Evolutionary conservation across 1,140 invertebrate genomes (phyloP).

Genomic region (Harpegnathos saltator): DNA sequence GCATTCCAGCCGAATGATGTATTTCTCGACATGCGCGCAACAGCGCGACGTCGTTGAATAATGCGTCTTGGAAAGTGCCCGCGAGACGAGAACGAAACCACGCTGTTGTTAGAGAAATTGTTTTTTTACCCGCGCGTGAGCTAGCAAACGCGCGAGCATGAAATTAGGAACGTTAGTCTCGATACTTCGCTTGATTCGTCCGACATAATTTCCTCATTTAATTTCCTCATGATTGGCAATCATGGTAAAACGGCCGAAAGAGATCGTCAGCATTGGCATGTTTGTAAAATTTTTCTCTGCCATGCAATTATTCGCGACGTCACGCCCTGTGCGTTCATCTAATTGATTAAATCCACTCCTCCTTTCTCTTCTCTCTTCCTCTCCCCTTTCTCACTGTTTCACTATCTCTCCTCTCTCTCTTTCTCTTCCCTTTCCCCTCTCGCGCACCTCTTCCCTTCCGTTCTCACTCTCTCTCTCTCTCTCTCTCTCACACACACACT

Average conservation of each 20-base stretch:
- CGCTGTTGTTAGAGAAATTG: conserved; percentile 11
- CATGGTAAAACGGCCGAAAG: conserved; percentile 23
- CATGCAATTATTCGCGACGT: conserved; percentile 54
- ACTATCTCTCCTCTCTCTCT: not conserved
- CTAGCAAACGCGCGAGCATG: too few species aligned
- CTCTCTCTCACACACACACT: too few species aligned
- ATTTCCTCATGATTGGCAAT: conserved; percentile 59
- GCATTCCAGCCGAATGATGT: not conserved
- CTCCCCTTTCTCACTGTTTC: not conserved
- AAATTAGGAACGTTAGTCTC: conserved; percentile 46
- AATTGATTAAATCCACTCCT: conserved; percentile 68
- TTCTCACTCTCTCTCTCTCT: too few species aligned
- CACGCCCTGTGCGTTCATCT: conserved; percentile 41
- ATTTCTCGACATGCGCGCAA: not conserved
- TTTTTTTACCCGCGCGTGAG: not conserved
- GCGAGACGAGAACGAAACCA: conserved; percentile 13
- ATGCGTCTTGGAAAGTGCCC: conserved; percentile 17
- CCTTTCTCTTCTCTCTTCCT: too few species aligned
- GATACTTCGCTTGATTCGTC: conserved; percentile 45
- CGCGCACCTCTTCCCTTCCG: too few species aligned
- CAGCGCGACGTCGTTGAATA: conserved; percentile 8
- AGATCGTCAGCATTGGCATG: conserved; percentile 57
- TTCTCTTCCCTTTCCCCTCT: too few species aligned
- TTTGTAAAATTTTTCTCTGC: conserved; percentile 58
- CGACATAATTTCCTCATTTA: conserved; percentile 43